Conservation (phyloP, 2,888 invertebrate species). For the Panopea generosa region DNA sequence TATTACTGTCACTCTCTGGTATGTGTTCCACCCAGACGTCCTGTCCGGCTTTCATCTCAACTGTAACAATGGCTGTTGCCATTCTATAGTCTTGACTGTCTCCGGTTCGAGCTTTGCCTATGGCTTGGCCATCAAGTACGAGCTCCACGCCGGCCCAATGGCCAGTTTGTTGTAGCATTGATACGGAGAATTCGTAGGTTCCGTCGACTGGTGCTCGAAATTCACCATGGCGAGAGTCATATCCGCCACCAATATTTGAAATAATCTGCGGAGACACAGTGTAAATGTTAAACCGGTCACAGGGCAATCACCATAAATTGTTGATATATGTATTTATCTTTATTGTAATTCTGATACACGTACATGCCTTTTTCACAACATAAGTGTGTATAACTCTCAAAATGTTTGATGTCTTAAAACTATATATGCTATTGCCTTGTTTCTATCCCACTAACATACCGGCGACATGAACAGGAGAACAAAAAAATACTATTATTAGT, state of each 20-base stretch:
- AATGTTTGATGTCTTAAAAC: too few species aligned
- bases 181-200: slow-evolving; percentile 57
- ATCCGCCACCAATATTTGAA: slow-evolving; percentile 46
- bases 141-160: slow-evolving; percentile 56
- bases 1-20: slow-evolving; percentile 48
- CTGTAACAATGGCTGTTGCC: slow-evolving; percentile 45
- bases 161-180: slow-evolving; percentile 47
- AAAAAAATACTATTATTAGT: too few species aligned
- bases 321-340: not conserved
- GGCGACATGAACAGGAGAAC: too few species aligned
- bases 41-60: slow-evolving; percentile 41
- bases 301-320: not conserved
- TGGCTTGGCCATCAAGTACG: slow-evolving; percentile 29
- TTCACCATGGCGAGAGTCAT: slow-evolving; percentile 57
- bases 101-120: slow-evolving; percentile 47
- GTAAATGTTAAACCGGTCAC: too few species aligned
- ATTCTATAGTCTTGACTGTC: slow-evolving; percentile 44
- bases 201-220: slow-evolving; percentile 51
- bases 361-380: too few species aligned
- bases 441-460: too few species aligned
- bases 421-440: too few species aligned
- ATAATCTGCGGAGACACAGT: slow-evolving; percentile 32
- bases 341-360: too few species aligned
- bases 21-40: slow-evolving; percentile 61
- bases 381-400: too few species aligned